Conservation (phyloP, 2,888 invertebrate species). For the Hirtodrosophila alboralis region DNA sequence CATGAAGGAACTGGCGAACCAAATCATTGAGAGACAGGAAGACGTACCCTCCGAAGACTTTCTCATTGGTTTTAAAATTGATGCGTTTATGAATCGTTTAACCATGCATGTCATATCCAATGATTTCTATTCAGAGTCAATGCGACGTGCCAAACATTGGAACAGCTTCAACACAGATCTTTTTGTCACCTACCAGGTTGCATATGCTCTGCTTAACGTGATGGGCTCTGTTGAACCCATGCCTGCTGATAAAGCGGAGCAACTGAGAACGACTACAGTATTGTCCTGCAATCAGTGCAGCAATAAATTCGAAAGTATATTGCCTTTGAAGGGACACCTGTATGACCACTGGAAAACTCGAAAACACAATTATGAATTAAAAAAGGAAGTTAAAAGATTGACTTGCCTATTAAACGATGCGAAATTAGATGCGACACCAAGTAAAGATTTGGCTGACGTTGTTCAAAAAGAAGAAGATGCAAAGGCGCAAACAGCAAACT, state of each 20-base stretch:
- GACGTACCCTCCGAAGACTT: conserved; percentile 35
- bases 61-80: conserved; percentile 56
- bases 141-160: conserved; percentile 51
- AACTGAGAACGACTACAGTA: conserved; percentile 1
- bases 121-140: conserved; percentile 48
- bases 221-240: conserved; percentile 47
- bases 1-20: conserved; percentile 55
- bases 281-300: conserved; percentile 56
- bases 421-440: conserved; percentile 4
- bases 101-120: conserved; percentile 60
- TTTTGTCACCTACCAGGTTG: conserved; percentile 43
- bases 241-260: background rate
- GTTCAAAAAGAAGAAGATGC: too few species aligned
- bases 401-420: conserved; percentile 14
- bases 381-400: conserved; percentile 16
- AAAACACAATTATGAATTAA: conserved; percentile 10
- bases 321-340: conserved; percentile 44
- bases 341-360: conserved; percentile 48
- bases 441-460: background rate
- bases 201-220: conserved; percentile 31
- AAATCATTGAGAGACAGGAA: conserved; percentile 48
- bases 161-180: conserved; percentile 61
- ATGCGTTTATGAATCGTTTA: conserved; percentile 38
- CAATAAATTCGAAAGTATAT: conserved; percentile 27
- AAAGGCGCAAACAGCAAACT: background rate